A percentile compares a stretch with the other conserved stretches of the same genome.
These are phyloP conservation scores for Syngnathoides biaculeatus DNA, from an alignment of 2,113 vertebrate genomes.

Conservation along the genomic window DNA sequence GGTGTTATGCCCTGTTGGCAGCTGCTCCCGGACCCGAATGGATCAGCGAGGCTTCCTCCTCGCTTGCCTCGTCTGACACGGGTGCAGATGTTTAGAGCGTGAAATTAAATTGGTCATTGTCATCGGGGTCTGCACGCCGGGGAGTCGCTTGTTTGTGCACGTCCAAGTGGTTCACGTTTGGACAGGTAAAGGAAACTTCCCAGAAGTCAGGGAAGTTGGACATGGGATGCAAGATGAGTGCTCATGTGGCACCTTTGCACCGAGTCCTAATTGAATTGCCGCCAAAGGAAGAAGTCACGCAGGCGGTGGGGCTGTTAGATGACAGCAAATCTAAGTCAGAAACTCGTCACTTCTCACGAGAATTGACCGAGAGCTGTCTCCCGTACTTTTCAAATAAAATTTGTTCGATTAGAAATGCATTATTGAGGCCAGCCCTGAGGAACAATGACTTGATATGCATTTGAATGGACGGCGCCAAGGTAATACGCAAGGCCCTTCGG, in stretches of 20 bases:
- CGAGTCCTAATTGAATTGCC: conserved; percentile 84
- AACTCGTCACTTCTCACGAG: conserved; percentile 54
- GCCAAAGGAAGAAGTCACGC: conserved; percentile 59
- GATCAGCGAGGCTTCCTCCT: conserved; percentile 58
- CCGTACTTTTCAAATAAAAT: conserved; percentile 39
- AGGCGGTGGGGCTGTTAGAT: conserved; percentile 36
- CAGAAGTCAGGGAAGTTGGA: conserved; percentile 17
- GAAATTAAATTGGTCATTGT: conserved; percentile 70
- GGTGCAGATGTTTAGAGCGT: conserved; percentile 73
- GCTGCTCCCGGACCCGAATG: conserved; percentile 56
- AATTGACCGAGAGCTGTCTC: conserved; percentile 32
- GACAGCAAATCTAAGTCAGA: conserved; percentile 45
- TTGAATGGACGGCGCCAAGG: conserved; percentile 54
- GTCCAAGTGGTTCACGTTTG: conserved; percentile 3
- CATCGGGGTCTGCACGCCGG: conserved; percentile 17
- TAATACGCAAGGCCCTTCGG: conserved; percentile 30
- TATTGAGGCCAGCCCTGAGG: conserved; percentile 26
- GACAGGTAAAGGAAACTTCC: conserved; percentile 25
- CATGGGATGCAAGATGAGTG: conserved; percentile 4
- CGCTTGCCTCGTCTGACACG: conserved; percentile 62
- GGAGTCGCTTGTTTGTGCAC: conserved; percentile 7
- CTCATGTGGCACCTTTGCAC: conserved; percentile 69
- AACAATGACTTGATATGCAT: conserved; percentile 60
- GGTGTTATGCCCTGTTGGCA: conserved; percentile 59
- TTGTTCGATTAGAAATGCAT: conserved; percentile 59